Evolutionary conservation across 2,888 invertebrate genomes (phyloP).

Genomic region (Phytoseiulus persimilis): DNA sequence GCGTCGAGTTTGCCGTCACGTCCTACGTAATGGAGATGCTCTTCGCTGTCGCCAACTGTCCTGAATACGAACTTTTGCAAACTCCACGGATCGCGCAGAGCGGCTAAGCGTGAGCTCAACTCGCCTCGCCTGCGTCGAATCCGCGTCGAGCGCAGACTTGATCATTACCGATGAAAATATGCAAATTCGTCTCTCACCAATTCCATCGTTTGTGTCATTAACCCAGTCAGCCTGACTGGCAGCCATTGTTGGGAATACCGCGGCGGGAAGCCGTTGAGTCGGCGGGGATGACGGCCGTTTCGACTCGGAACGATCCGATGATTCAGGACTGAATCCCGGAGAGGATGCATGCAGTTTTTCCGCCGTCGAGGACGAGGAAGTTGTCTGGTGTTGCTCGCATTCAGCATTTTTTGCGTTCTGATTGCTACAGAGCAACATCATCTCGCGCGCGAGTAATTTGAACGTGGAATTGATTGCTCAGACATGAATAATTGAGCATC

Average conservation of each 20-base stretch:
- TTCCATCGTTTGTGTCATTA: background rate
- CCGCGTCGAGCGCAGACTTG: background rate
- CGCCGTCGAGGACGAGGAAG: too few relatives aligned
- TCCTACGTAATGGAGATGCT: background rate
- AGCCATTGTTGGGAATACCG: background rate
- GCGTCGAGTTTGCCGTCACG: background rate
- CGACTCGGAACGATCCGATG: too few relatives aligned
- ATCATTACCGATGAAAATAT: background rate
- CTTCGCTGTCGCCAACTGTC: background rate
- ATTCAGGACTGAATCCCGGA: background rate
- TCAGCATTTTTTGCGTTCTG: background rate
- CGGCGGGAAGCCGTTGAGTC: background rate
- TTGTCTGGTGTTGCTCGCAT: background rate
- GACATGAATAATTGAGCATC: background rate
- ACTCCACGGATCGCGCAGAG: background rate
- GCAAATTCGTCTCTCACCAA: background rate
- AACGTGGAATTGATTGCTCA: background rate
- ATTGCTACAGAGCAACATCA: background rate
- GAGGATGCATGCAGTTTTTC: too few relatives aligned
- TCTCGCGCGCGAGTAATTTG: background rate
- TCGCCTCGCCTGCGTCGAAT: background rate
- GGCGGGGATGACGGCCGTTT: background rate
- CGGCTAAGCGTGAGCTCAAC: background rate
- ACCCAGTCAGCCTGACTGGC: background rate
- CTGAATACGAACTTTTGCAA: background rate